Conservation (phyloP, 2,113 vertebrate species). For the Furnarius figulus region DNA sequence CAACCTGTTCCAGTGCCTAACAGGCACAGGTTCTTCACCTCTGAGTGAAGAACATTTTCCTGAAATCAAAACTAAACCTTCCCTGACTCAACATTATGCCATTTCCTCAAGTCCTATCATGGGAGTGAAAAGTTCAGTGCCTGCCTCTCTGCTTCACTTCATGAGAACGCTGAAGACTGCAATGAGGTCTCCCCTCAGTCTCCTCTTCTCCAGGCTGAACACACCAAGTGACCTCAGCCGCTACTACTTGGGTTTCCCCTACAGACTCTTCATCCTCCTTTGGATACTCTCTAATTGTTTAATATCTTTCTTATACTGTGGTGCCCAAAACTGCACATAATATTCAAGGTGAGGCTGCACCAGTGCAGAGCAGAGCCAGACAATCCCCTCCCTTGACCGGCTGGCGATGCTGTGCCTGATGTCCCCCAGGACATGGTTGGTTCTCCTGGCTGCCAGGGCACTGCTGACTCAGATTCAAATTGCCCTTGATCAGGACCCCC, state of each 20-base stretch:
- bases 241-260: not conserved
- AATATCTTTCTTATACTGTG: not conserved
- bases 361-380: not conserved
- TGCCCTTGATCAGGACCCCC: not conserved
- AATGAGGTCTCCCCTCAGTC: not conserved
- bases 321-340: not conserved
- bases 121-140: not conserved
- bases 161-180: not conserved
- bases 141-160: not conserved
- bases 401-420: not conserved
- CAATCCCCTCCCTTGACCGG: too few species aligned
- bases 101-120: not conserved
- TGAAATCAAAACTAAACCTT: not conserved
- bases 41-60: not conserved
- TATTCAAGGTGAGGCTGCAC: not conserved
- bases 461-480: not conserved
- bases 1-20: not conserved
- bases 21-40: not conserved
- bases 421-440: not conserved
- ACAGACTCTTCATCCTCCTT: not conserved
- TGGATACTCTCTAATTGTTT: not conserved
- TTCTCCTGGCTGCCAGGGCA: not conserved
- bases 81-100: not conserved
- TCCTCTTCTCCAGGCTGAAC: not conserved
- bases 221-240: not conserved